Percentiles rank a stretch among this genome's conserved stretches.
phyloP scores from a whole-genome alignment of 2,797 vertebrate genomes.

The Ptychobarbus kaznakovi region DNA sequence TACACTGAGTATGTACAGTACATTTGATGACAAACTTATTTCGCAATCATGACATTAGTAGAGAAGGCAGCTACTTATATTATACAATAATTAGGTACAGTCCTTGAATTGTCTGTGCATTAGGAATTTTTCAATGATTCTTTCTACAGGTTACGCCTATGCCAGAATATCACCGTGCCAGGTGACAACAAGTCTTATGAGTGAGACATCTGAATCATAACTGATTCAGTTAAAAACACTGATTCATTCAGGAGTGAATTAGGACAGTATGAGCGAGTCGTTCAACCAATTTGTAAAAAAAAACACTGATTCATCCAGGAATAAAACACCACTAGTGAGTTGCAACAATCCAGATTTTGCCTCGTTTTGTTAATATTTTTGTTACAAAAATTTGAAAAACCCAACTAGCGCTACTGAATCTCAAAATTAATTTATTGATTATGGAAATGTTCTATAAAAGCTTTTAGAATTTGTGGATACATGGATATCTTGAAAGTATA shows the following conservation, averaged over 20 bases:
- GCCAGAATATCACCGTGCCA: background rate
- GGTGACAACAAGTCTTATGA: slow-evolving; percentile 8
- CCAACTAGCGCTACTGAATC: background rate
- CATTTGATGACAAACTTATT: background rate
- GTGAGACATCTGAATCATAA: background rate
- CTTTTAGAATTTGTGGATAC: background rate
- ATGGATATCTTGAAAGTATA: background rate
- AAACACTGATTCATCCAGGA: background rate
- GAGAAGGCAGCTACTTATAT: background rate
- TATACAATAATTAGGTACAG: background rate
- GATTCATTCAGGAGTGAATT: background rate
- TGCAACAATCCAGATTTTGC: background rate
- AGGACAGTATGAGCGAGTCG: background rate
- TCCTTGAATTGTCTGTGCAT: background rate
- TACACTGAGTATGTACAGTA: background rate
- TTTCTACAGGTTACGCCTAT: background rate
- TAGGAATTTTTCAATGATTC: background rate
- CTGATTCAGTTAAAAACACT: background rate
- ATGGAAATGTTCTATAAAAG: background rate
- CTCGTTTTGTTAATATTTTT: background rate
- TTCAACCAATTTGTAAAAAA: background rate
- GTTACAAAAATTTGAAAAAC: background rate
- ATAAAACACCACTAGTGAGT: background rate
- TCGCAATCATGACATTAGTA: background rate
- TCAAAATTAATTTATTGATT: background rate